Evolutionary conservation across 2,113 vertebrate genomes (phyloP).

Genomic region (Onychostoma macrolepis): DNA sequence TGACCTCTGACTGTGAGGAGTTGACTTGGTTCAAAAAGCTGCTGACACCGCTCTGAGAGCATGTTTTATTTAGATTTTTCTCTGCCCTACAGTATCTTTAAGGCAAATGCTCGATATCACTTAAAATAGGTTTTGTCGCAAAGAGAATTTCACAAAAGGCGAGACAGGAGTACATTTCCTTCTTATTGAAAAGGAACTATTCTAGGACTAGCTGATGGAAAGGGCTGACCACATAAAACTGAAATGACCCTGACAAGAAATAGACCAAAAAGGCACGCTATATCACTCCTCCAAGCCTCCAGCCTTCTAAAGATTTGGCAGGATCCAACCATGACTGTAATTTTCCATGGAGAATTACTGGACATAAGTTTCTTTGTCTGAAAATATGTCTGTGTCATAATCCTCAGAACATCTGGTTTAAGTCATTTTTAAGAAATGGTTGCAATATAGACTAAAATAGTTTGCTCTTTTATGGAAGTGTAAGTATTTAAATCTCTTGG

Average conservation of each 20-base stretch:
- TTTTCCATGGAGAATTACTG: not conserved
- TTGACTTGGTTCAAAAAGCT: not conserved
- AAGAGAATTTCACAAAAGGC: not conserved
- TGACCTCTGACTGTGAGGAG: not conserved
- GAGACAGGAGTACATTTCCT: not conserved
- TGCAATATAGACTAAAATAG: not conserved
- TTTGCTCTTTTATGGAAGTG: not conserved
- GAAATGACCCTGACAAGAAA: slow-evolving; percentile 5
- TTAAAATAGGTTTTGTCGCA: not conserved
- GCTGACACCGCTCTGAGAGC: slow-evolving; percentile 6
- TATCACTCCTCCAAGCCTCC: not conserved
- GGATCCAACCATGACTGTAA: not conserved
- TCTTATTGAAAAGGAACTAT: not conserved
- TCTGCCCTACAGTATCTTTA: not conserved
- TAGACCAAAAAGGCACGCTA: not conserved
- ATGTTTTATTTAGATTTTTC: slow-evolving; percentile 17
- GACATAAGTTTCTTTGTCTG: not conserved
- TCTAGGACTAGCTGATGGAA: not conserved
- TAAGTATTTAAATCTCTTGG: not conserved
- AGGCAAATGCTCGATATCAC: not conserved
- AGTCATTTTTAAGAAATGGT: not conserved
- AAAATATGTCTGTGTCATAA: not conserved
- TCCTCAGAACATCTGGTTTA: not conserved
- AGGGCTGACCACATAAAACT: slow-evolving; percentile 21
- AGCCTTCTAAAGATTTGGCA: slow-evolving; percentile 12